Conservation (phyloP, 2,888 invertebrate genomes). For the Therioaphis trifolii region DNA sequence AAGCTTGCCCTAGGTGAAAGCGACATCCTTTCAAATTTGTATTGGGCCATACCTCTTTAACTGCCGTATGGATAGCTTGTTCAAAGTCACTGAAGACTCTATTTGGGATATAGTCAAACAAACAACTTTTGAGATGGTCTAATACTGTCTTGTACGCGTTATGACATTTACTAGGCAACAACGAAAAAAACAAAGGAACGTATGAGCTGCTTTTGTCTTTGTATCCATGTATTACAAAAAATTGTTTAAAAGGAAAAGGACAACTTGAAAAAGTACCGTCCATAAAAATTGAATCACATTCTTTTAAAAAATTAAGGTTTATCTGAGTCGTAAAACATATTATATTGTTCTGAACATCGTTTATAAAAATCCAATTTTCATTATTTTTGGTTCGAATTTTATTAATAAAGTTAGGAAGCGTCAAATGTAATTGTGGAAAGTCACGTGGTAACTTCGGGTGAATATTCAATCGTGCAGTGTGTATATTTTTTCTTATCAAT, state of each 20-base stretch:
- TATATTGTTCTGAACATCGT: not conserved
- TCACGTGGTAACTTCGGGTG: not conserved
- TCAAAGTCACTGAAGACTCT: not conserved
- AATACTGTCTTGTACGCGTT: not conserved
- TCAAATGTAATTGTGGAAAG: not conserved
- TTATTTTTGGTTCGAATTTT: not conserved
- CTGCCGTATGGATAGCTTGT: not conserved
- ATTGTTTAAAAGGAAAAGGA: not conserved
- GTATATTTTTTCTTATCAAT: not conserved
- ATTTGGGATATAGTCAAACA: not conserved
- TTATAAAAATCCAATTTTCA: no score
- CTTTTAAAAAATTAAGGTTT: not conserved
- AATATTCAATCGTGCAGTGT: not conserved
- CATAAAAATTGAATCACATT: not conserved
- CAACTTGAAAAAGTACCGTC: slow-evolving; percentile 8
- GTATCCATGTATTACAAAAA: slow-evolving; percentile 61
- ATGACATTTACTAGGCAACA: not conserved
- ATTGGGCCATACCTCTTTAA: not conserved
- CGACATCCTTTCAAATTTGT: not conserved
- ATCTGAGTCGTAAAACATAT: not conserved
- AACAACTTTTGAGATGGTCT: not conserved
- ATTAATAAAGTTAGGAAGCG: not conserved
- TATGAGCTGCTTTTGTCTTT: no score
- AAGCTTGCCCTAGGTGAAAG: not conserved
- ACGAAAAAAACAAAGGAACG: not conserved